Evolutionary conservation across 2,113 vertebrate genomes (phyloP), one percentile per base, ranked within the genome.

Genomic region (Indicator indicator): DNA sequence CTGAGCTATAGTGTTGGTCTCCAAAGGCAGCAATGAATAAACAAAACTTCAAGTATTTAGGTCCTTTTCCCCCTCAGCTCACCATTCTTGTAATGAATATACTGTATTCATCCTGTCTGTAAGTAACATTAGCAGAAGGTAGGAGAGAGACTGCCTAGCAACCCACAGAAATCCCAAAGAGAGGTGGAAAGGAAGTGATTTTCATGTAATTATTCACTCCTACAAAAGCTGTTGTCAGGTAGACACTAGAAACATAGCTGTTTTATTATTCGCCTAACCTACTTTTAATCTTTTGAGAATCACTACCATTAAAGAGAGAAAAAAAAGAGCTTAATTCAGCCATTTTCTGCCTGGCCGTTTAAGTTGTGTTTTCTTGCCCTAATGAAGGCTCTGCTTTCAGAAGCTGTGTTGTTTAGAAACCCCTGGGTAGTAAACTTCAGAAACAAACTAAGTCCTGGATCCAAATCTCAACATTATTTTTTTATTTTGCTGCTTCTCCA

Each of bases 181-280:
- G 97, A 97, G 97, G 97, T 97, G 97, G 97, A 97, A 95, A 98
- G 98, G 98, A 98, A 98, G 98, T 97, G 97, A 96, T 98, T 97
- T 98, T 98, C 97, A 96, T 97, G 98, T 98, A 97, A 98, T 98
- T 98, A 97, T 98, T 98, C 97, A 98, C 96, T 97, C 79, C 89
- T 46, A 98, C 97, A 98, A 98, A 98, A 96, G 97, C 97, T 77
- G 91, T 94, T 98, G 98, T 98, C 98, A 98, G 98, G 97, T 98
- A 98, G 97, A 98, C 97, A 97, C 97, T 97, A 93, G 97, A 98
- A 98, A 97, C 98, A 98, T 97, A 97, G 97, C 97, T 98, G 97
- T 84, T 97, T 93, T 62, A 98, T 98, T 98, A 91, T 98, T 98
- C 96, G n/a, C 92, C 92, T 98, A 98, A 98, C 98, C 98, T 97